Base-by-base conservation (phyloP, 1,140 invertebrate species). In the Amyelois transitella region DNA sequence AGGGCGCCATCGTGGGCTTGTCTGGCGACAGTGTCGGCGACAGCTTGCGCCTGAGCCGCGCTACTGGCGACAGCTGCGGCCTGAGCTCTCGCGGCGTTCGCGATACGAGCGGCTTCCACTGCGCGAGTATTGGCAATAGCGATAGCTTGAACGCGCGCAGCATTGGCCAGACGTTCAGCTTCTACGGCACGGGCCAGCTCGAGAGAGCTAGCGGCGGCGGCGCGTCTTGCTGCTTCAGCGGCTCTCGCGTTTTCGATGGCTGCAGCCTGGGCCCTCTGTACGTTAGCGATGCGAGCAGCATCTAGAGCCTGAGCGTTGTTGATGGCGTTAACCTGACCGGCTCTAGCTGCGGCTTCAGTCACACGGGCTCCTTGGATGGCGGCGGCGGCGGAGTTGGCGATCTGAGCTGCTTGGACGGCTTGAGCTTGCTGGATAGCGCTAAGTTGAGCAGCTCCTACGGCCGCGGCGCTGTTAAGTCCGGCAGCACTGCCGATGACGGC, bases 361-460 rank as follows among this genome's bases (percentile, higher is more conserved):
- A 70, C 73, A 18, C 81, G 78, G 6, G 83, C 83, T 10, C 78
- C 78, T 54, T 83, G 80, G 55, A 85, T 83, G 25, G 78, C 83
- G 44, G 78, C 78, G 6, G 75, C 75, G 51, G 83, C 83, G 0
- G 83, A 70, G 61, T 84, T 83, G 14, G 68, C 78, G 43, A 87
- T 84, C 21, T 82, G 72, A 2, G 79, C 69, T n/a, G 75, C 84
- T 10, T 77, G 81, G 0, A 75, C 81, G 19, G 84, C 84, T 51
- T 86, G 83, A n/a, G 83, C 83, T 58, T 86, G 85, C 44, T 87
- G 84, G 59, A 87, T 84, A 32, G 84, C 80, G 19, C 77, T 80
- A 14, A 85, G 73, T 51, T 85, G 84, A 48, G 84, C 78, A 0
- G 79, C 81, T 10, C 81, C 77, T 2, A 71, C 84, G 17, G 81